A percentile compares a stretch with the other conserved stretches of the same genome.
These are phyloP conservation scores for Hedychridium roseum DNA, from an alignment of 2,888 invertebrate genomes.

Conservation along the genomic window DNA sequence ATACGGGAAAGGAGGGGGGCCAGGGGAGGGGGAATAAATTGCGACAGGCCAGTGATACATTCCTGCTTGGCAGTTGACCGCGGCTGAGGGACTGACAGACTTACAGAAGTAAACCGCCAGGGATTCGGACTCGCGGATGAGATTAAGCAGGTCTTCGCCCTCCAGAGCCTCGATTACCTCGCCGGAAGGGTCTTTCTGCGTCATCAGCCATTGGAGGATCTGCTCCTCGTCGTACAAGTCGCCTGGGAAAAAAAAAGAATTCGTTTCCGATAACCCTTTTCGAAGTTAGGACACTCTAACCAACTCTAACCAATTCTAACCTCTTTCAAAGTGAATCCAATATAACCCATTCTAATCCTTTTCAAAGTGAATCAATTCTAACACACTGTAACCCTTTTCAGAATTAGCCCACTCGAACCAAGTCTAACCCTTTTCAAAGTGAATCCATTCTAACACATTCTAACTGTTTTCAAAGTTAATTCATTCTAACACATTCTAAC, in stretches of 20 bases:
- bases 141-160: slow-evolving; percentile 77
- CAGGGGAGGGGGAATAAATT: slow-evolving; percentile 12
- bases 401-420: too few relatives aligned
- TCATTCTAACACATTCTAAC: too few relatives aligned
- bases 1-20: too few relatives aligned
- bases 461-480: too few relatives aligned
- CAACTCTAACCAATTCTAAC: too few relatives aligned
- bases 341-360: too few relatives aligned
- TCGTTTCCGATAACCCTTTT: neutral
- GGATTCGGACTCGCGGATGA: slow-evolving; percentile 83
- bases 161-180: slow-evolving; percentile 89
- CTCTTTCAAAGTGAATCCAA: too few relatives aligned
- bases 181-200: slow-evolving; percentile 91
- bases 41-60: slow-evolving; percentile 50
- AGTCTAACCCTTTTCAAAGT: too few relatives aligned
- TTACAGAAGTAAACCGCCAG: slow-evolving; percentile 94
- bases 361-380: too few relatives aligned
- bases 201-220: slow-evolving; percentile 88
- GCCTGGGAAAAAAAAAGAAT: slow-evolving; percentile 65
- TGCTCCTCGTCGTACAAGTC: slow-evolving; percentile 88
- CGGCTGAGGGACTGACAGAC: slow-evolving; percentile 61
- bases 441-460: too few relatives aligned
- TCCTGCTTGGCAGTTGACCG: slow-evolving; percentile 48
- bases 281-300: neutral
- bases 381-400: too few relatives aligned